phyloP scores from a whole-genome alignment of 2,888 invertebrate genomes.

The Linnaemya vulpina region DNA sequence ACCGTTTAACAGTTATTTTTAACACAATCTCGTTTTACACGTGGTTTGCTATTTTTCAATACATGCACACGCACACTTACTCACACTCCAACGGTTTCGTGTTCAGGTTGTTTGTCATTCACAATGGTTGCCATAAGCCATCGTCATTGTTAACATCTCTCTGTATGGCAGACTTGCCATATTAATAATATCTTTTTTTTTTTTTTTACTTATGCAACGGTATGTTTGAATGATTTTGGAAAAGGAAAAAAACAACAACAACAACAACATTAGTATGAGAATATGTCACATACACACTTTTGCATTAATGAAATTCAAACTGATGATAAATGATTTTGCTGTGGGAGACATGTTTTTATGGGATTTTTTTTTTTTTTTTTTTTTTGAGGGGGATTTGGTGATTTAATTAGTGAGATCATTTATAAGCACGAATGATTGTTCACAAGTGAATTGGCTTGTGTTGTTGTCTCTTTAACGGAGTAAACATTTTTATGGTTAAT shows the following conservation, averaged over 20 bases:
- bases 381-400: background rate
- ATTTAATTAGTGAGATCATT: slow-evolving; percentile 52
- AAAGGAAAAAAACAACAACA: background rate
- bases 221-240: slow-evolving; percentile 18
- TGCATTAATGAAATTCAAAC: slow-evolving; percentile 52
- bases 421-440: slow-evolving; percentile 28
- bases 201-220: background rate
- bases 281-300: slow-evolving; percentile 52
- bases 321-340: slow-evolving; percentile 66
- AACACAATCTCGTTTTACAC: slow-evolving; percentile 70
- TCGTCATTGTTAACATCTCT: slow-evolving; percentile 42
- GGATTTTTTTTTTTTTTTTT: no score
- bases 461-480: background rate
- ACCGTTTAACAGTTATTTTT: slow-evolving; percentile 50
- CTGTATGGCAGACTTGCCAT: background rate
- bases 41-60: slow-evolving; percentile 64
- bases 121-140: slow-evolving; percentile 58
- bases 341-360: slow-evolving; percentile 15
- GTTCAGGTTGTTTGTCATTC: slow-evolving; percentile 57
- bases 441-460: background rate
- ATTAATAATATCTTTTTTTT: background rate
- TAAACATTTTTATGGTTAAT: background rate
- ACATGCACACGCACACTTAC: slow-evolving; percentile 25
- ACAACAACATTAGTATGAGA: slow-evolving; percentile 3
- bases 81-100: background rate